Base-by-base conservation (phyloP, 2,113 vertebrate genomes). In the Ctenomys sociabilis region DNA sequence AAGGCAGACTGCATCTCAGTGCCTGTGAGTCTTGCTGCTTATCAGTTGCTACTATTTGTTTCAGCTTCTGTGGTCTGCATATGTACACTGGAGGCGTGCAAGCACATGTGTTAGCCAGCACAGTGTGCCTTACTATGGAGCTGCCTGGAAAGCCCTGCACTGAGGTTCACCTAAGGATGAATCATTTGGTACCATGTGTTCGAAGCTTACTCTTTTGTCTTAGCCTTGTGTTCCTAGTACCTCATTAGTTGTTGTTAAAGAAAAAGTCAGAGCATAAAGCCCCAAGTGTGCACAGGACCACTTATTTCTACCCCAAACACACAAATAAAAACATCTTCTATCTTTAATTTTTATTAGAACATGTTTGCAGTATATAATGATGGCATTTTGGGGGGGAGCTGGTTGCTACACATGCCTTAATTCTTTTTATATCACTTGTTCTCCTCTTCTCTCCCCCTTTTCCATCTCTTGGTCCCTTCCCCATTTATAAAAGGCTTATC, bases 41-140 rank as follows among this genome's bases (percentile, higher is more conserved):
- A 19, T 70, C 8, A 40, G 19, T 72, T 91, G 32, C 68, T 90
- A 1, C 13, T 77, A 66, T 57, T 66, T 70, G 13, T 70, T 13
- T 49, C 4, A 14, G 3, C 8, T 14, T 57, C 1, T 1, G 5
- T 26, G 28, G 37, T 49, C 2, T 52, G 43, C 21, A 66, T 7
- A 0, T 1, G 21, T 45, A 13, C 16, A 63, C 8, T 32, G 21
- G 7, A 72, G n/a, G 21, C 19, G 4, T 21, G 6, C 3, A 0
- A 28, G n/a, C 0, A 0, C 17, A 5, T 85, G 8, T 45, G 26
- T 59, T 57, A 72, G 12, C 57, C 40, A n/a, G 32, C 35, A 59
- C 70, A 70, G 49, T 14, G 66, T 7, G 7, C 5, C 35, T 85
- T n/a, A 35, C 37, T 7, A 0, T 35, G 30, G 57, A 64, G 70